Evolutionary conservation across 2,797 vertebrate species (phyloP).

Genomic region (Nyctalus aviator): DNA sequence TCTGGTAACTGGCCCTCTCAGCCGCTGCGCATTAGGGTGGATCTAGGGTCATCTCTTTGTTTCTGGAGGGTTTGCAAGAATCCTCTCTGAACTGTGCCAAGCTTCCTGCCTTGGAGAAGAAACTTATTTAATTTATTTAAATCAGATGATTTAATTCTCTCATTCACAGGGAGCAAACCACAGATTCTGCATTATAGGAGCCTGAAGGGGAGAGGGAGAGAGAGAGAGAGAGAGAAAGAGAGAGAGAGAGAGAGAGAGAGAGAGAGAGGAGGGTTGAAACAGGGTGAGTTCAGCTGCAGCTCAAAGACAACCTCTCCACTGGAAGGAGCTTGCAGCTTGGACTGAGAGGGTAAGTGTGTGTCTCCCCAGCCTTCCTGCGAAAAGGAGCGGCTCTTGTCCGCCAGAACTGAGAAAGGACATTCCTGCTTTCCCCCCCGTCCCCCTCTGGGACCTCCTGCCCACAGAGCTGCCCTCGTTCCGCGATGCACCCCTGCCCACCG

Average conservation of each 20-base stretch:
- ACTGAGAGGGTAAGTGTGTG: not conserved
- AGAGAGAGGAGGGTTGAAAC: not conserved
- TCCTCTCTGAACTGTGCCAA: slow-evolving; percentile 65
- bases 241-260: not conserved
- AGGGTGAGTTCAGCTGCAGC: not conserved
- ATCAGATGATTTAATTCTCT: slow-evolving; percentile 58
- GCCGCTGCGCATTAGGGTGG: not conserved
- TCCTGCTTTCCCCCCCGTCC: not conserved
- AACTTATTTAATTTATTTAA: slow-evolving; percentile 52
- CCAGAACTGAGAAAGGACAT: not conserved
- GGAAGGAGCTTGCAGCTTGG: not conserved
- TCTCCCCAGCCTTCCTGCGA: not conserved
- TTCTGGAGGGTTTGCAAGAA: slow-evolving; percentile 72
- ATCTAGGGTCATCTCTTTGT: slow-evolving; percentile 25
- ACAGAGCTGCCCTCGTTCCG: not conserved
- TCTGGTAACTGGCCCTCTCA: slow-evolving; percentile 59
- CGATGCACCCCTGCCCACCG: not conserved
- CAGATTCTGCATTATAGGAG: slow-evolving; percentile 37
- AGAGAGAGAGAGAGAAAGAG: too few species aligned
- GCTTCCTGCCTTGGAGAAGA: slow-evolving; percentile 62
- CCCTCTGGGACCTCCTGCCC: not conserved
- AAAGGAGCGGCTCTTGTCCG: not conserved
- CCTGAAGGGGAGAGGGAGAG: not conserved
- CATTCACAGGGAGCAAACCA: slow-evolving; percentile 39
- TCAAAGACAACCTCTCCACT: not conserved